Evolutionary conservation across 2,888 invertebrate genomes (phyloP).

Genomic region (Agrochola macilenta): DNA sequence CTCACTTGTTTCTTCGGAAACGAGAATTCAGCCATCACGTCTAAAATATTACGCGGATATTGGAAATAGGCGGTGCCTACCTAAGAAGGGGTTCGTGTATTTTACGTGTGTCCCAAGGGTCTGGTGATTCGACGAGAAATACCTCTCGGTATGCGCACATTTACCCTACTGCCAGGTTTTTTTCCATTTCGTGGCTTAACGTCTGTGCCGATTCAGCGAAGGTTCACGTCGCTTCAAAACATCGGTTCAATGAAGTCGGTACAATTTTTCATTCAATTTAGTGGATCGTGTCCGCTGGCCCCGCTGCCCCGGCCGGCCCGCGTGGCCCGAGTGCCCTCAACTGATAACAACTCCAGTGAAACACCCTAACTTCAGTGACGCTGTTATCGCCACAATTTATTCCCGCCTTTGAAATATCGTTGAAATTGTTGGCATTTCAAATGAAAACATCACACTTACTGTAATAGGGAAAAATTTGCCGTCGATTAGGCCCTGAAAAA

Average conservation of each 20-base stretch:
- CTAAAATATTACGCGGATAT: slow-evolving; percentile 64
- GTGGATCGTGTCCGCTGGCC: slow-evolving; percentile 45
- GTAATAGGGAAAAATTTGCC: slow-evolving; percentile 68
- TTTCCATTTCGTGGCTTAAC: slow-evolving; percentile 56
- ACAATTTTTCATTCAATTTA: slow-evolving; percentile 60
- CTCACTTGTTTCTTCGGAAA: slow-evolving; percentile 6
- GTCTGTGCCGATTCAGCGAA: slow-evolving; percentile 9
- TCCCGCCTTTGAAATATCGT: slow-evolving; percentile 83
- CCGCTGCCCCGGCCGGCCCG: slow-evolving; percentile 11
- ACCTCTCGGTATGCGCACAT: slow-evolving; percentile 55
- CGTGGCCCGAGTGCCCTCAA: slow-evolving; percentile 67
- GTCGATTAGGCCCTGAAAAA: slow-evolving; percentile 55
- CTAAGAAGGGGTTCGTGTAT: slow-evolving; percentile 59
- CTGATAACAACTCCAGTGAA: slow-evolving; percentile 87
- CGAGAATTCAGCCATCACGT: slow-evolving; percentile 43
- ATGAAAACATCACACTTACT: slow-evolving; percentile 73
- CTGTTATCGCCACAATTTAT: slow-evolving; percentile 83
- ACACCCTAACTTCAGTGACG: slow-evolving; percentile 79
- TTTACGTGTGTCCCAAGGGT: slow-evolving; percentile 62
- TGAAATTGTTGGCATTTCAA: slow-evolving; percentile 80
- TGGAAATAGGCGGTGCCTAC: slow-evolving; percentile 59
- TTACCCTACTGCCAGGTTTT: slow-evolving; percentile 19
- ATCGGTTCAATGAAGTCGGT: slow-evolving; percentile 54
- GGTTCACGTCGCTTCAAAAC: slow-evolving; percentile 40
- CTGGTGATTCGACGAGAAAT: slow-evolving; percentile 59